Evolutionary conservation across 2,888 invertebrate genomes (phyloP).

Genomic region (Lithophane semibrunnea): DNA sequence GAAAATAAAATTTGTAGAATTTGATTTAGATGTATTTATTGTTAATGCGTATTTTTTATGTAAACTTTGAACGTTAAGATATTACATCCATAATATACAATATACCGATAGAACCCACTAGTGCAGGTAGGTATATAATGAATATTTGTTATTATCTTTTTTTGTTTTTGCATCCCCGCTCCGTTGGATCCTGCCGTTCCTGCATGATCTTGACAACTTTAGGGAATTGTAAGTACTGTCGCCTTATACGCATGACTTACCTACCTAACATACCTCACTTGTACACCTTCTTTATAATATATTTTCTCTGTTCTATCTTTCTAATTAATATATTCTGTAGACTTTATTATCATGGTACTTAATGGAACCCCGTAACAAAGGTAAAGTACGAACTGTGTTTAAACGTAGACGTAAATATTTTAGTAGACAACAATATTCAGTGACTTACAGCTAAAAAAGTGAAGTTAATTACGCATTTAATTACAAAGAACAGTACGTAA

Average conservation of each 20-base stretch:
- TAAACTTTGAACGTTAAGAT: slow-evolving; percentile 28
- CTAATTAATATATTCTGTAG: slow-evolving; percentile 60
- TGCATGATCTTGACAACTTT: slow-evolving; percentile 87
- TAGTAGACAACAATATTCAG: slow-evolving; percentile 44
- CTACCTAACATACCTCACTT: slow-evolving; percentile 37
- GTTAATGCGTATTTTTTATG: slow-evolving; percentile 51
- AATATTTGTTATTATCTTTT: slow-evolving; percentile 78
- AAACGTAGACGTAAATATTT: slow-evolving; percentile 57
- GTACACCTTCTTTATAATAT: slow-evolving; percentile 43
- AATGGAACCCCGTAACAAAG: slow-evolving; percentile 61
- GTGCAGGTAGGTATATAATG: slow-evolving; percentile 69
- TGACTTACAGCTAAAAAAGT: slow-evolving; percentile 57
- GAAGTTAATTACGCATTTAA: slow-evolving; percentile 63
- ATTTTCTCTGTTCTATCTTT: slow-evolving; percentile 52
- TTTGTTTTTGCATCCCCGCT: slow-evolving; percentile 84
- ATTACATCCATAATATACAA: slow-evolving; percentile 14
- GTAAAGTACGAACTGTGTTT: slow-evolving; percentile 67
- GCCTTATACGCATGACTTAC: slow-evolving; percentile 73
- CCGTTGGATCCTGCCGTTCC: slow-evolving; percentile 88
- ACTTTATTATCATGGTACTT: slow-evolving; percentile 26
- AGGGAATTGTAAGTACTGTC: slow-evolving; percentile 89
- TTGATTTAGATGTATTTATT: slow-evolving; percentile 52
- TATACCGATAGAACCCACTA: slow-evolving; percentile 64
- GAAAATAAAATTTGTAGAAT: slow-evolving; percentile 47
- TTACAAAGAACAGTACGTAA: slow-evolving; percentile 61